A percentile compares a stretch with the other conserved stretches of the same genome.
phyloP scores from a whole-genome alignment of 2,113 vertebrate genomes.

The Gallinago media region DNA sequence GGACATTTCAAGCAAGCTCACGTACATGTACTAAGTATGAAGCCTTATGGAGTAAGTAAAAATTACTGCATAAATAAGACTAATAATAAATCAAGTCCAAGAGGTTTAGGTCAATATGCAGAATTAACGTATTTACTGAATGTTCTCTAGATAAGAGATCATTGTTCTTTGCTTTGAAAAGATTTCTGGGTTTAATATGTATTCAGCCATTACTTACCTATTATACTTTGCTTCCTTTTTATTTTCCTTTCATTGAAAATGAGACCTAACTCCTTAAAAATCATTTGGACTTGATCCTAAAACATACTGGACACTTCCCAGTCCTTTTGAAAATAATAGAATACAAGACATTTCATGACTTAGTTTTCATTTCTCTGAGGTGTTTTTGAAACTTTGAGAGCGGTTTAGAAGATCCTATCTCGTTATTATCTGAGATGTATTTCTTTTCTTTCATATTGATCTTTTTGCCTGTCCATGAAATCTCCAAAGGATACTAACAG shows the following conservation, averaged over 20 bases:
- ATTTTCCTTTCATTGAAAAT: slow-evolving; percentile 64
- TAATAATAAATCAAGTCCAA: neutral
- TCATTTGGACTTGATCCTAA: slow-evolving; percentile 55
- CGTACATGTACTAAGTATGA: neutral
- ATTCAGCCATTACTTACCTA: slow-evolving; percentile 27
- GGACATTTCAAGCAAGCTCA: neutral
- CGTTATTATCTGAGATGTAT: neutral
- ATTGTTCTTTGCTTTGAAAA: slow-evolving; percentile 50
- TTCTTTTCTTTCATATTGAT: neutral
- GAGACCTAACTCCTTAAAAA: slow-evolving; percentile 10
- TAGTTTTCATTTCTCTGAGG: neutral
- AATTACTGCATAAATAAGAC: neutral
- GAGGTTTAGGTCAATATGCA: neutral
- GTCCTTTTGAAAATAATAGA: neutral
- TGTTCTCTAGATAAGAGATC: slow-evolving; percentile 16
- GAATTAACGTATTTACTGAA: slow-evolving; percentile 13
- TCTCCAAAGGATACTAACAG: neutral
- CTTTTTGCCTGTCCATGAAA: neutral
- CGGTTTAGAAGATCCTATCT: neutral
- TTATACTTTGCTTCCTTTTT: slow-evolving; percentile 52
- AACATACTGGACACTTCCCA: neutral
- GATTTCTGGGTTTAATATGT: neutral
- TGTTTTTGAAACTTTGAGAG: neutral
- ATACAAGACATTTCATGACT: neutral
- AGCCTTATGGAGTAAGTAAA: neutral